Base-by-base conservation (phyloP, 2,888 invertebrate species). In the Caenorhabditis sinica region DNA sequence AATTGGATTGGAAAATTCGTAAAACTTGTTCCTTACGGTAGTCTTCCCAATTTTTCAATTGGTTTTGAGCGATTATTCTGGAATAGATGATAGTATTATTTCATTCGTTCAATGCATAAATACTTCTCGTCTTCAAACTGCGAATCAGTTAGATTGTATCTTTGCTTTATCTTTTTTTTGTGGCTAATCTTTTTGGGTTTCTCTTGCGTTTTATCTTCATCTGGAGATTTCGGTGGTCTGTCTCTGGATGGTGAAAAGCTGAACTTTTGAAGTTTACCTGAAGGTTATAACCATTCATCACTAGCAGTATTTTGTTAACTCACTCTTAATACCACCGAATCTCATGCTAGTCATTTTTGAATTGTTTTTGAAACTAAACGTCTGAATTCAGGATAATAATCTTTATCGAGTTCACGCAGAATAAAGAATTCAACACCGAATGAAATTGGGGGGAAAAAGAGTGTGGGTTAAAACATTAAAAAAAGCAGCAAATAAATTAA, bases 1-100 rank as follows among this genome's bases (percentile, higher is more conserved):
- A 80, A 36, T 74, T 79, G 30, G 83, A 56, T 20, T 71, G 56
- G 40, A 79, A 83, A 8, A 83, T 83, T 17, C 63, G 65, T 2
- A 83, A 1, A 8, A 77, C 74, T 28, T 75, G 79, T 45, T 79
- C 74, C 45, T 80, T 83, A 23, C 75, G 69, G 33, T 68, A 43
- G 17, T 63, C 45, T 4, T 61, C 36, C 83, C 83, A 83, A 23
- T 75, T 69, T 40, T 79, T 69, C 25, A 61, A 23, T 45, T 77
- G 77, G n/a, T 74, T 20, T 0, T 53, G 15, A 8, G 83, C 83
- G 6, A 60, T 49, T 63, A 53, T 61, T 23, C 83, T 82, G 25
- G 9, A 75, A 71, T 23, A 0, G 8, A 53, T 25, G n/a, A 28
- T 13, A 49, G 0, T 40, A 6, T 23, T 11, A 25, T 51, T 53